Conservation (phyloP, 2,888 invertebrate genomes). For the Dicycla oo region DNA sequence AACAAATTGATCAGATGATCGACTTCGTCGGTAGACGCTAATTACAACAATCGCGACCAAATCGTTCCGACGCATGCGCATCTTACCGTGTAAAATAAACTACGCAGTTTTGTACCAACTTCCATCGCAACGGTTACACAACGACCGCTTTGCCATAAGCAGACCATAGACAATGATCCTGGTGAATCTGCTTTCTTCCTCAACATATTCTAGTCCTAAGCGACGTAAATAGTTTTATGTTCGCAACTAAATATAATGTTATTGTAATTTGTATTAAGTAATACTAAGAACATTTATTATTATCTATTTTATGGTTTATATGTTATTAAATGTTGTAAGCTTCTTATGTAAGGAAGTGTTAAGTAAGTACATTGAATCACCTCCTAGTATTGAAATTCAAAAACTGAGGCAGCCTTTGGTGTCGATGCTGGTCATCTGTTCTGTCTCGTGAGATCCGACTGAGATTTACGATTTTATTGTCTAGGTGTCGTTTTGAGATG, state of each 20-base stretch:
- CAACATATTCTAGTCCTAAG: slow-evolving; percentile 90
- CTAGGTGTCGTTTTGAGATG: slow-evolving; percentile 64
- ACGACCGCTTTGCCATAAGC: slow-evolving; percentile 81
- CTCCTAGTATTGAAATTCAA: slow-evolving; percentile 80
- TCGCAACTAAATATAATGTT: slow-evolving; percentile 88
- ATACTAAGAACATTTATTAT: slow-evolving; percentile 84
- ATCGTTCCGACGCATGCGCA: slow-evolving; percentile 72
- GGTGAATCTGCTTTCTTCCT: slow-evolving; percentile 89
- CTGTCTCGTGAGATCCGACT: slow-evolving; percentile 78
- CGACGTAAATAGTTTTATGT: slow-evolving; percentile 86
- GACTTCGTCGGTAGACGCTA: slow-evolving; percentile 93
- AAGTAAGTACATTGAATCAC: slow-evolving; percentile 86
- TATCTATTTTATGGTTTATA: slow-evolving; percentile 81
- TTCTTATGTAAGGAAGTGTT: slow-evolving; percentile 80
- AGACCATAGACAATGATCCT: slow-evolving; percentile 82
- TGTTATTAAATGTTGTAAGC: slow-evolving; percentile 87
- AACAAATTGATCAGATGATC: slow-evolving; percentile 94
- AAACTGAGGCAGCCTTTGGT: slow-evolving; percentile 74
- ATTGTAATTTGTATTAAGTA: slow-evolving; percentile 76
- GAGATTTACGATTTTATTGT: slow-evolving; percentile 76
- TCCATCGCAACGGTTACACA: slow-evolving; percentile 74
- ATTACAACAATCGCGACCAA: slow-evolving; percentile 74
- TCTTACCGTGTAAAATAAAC: slow-evolving; percentile 72
- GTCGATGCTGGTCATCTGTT: slow-evolving; percentile 84
- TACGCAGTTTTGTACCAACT: slow-evolving; percentile 71